A percentile compares a stretch with the other conserved stretches of the same genome.
phyloP scores from a whole-genome alignment of 35 echinoderm and acorn worm species.

The Patiria miniata region DNA sequence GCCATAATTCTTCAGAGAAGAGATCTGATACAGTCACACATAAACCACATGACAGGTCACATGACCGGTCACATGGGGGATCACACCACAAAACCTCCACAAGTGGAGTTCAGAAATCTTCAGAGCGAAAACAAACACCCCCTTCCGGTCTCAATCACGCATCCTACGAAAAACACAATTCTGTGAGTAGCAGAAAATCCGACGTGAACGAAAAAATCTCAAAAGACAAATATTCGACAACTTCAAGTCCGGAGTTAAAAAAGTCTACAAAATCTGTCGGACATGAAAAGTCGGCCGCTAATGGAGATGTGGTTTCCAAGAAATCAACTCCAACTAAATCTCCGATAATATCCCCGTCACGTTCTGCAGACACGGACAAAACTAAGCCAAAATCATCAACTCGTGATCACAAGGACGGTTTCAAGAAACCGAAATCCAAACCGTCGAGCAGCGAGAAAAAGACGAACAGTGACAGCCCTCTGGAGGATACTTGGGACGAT shows the following conservation, averaged over 20 bases:
- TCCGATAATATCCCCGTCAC: too few relatives aligned
- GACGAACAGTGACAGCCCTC: background rate
- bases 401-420: too few relatives aligned
- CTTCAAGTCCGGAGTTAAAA: background rate
- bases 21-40: background rate
- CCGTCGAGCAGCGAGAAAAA: too few relatives aligned
- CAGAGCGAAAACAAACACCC: too few relatives aligned
- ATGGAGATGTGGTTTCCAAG: background rate
- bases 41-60: background rate
- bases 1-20: too few relatives aligned
- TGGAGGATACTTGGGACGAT: background rate
- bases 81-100: background rate
- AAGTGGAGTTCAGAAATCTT: too few relatives aligned
- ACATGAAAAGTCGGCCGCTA: background rate
- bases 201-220: background rate
- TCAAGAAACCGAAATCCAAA: too few relatives aligned
- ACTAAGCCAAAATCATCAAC: too few relatives aligned
- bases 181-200: too few relatives aligned
- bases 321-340: too few relatives aligned
- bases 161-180: background rate
- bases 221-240: slow-evolving; percentile 6
- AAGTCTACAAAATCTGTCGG: background rate
- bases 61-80: background rate
- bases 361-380: too few relatives aligned
- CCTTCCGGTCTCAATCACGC: background rate